These are phyloP conservation scores for Opisthograptis luteolata DNA, from an alignment of 2,888 invertebrate species.

Conservation along the genomic window DNA sequence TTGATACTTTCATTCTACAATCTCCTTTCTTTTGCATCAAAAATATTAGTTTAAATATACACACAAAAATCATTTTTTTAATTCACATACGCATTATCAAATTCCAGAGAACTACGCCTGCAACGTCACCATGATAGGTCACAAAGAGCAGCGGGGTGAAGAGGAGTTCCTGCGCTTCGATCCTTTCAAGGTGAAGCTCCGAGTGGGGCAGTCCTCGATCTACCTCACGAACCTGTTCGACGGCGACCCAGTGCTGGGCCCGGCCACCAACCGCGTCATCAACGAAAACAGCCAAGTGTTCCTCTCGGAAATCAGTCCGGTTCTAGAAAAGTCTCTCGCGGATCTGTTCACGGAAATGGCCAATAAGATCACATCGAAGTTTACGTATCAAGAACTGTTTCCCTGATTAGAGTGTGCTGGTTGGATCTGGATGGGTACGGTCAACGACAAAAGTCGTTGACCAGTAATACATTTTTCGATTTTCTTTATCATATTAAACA, in stretches of 20 bases:
- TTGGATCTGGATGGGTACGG: slow-evolving; percentile 19
- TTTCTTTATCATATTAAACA: too few species aligned
- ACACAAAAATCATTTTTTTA: neutral
- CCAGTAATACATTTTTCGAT: too few species aligned
- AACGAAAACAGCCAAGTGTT: slow-evolving; percentile 88
- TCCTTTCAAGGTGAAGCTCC: slow-evolving; percentile 85
- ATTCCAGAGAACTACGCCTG: slow-evolving; percentile 86
- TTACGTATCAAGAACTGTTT: slow-evolving; percentile 88
- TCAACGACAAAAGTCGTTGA: too few species aligned
- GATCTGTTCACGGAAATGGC: slow-evolving; percentile 88
- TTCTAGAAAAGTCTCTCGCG: slow-evolving; percentile 85
- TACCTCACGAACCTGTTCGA: slow-evolving; percentile 87
- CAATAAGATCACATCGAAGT: slow-evolving; percentile 87
- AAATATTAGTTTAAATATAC: too few species aligned
- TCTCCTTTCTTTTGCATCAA: too few species aligned
- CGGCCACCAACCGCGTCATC: slow-evolving; percentile 87
- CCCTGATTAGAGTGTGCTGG: slow-evolving; percentile 63
- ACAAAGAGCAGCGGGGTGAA: slow-evolving; percentile 82
- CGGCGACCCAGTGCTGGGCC: slow-evolving; percentile 86
- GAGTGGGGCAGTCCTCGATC: slow-evolving; percentile 85
- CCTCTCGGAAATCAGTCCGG: slow-evolving; percentile 87
- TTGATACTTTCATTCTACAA: too few species aligned
- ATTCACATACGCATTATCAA: neutral
- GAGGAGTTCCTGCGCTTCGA: slow-evolving; percentile 86
- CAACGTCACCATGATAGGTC: slow-evolving; percentile 86